phyloP scores from a whole-genome alignment of 2,113 vertebrate genomes.

The Ifrita kowaldi region DNA sequence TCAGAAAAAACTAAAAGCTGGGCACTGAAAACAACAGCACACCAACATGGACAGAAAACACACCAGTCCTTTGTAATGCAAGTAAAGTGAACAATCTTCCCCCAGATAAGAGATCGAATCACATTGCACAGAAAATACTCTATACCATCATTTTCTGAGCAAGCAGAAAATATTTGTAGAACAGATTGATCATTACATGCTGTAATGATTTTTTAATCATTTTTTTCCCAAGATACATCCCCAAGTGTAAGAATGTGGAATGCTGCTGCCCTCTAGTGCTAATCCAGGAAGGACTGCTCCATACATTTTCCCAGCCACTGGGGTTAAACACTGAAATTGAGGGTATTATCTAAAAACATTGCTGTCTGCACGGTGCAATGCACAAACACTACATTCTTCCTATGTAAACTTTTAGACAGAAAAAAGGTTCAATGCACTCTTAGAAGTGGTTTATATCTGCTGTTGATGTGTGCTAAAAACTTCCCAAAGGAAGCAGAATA shows the following conservation, averaged over 20 bases:
- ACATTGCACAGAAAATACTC: background rate
- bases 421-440: background rate
- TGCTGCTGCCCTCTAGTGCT: slow-evolving; percentile 36
- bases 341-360: rapidly evolving
- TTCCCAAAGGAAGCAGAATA: background rate
- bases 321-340: background rate
- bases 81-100: background rate
- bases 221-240: background rate
- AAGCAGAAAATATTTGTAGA: slow-evolving; percentile 26
- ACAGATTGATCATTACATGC: background rate
- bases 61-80: background rate
- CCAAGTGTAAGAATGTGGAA: background rate
- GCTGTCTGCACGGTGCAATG: background rate
- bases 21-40: background rate
- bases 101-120: background rate
- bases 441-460: background rate
- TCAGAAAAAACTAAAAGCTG: background rate
- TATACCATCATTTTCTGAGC: background rate
- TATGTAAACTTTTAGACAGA: background rate
- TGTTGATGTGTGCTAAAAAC: background rate
- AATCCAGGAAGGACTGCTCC: background rate
- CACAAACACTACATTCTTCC: background rate
- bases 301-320: background rate
- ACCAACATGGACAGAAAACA: background rate
- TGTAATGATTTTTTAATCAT: background rate